Percentiles rank a stretch among this genome's conserved stretches.
Conservation (phyloP, 2,113 vertebrate genomes). For the Ranitomeya variabilis region DNA sequence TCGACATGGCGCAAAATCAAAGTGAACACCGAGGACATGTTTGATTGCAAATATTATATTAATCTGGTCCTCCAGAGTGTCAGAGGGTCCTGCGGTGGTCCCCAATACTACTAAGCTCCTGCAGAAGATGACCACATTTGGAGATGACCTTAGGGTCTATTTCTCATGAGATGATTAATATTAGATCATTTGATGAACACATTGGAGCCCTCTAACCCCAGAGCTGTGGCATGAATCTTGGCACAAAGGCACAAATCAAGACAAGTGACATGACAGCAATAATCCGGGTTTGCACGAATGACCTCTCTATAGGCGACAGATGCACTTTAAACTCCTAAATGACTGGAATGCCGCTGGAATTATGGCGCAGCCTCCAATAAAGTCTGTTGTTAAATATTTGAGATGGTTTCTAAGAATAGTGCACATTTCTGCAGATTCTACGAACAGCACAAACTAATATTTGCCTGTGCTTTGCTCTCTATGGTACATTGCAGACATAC, state of each 20-base stretch:
- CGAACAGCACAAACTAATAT: constrained; percentile 26
- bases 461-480: constrained; percentile 8
- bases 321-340: background rate
- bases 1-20: too few species aligned
- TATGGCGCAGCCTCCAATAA: background rate
- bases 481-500: constrained; percentile 22
- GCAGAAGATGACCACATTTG: background rate
- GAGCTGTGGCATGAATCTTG: background rate
- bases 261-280: background rate
- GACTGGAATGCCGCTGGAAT: background rate
- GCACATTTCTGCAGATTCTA: background rate
- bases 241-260: background rate
- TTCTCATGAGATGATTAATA: background rate
- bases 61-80: too few species aligned
- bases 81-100: too few species aligned
- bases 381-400: background rate
- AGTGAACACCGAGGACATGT: too few species aligned
- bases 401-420: background rate
- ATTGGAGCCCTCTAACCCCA: background rate
- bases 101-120: background rate
- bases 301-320: background rate
- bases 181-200: background rate
- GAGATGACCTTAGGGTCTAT: background rate
- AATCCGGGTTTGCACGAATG: constrained; percentile 1
- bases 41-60: too few species aligned